phyloP scores from a whole-genome alignment of 2,113 vertebrate genomes.

The Theristicus caerulescens region DNA sequence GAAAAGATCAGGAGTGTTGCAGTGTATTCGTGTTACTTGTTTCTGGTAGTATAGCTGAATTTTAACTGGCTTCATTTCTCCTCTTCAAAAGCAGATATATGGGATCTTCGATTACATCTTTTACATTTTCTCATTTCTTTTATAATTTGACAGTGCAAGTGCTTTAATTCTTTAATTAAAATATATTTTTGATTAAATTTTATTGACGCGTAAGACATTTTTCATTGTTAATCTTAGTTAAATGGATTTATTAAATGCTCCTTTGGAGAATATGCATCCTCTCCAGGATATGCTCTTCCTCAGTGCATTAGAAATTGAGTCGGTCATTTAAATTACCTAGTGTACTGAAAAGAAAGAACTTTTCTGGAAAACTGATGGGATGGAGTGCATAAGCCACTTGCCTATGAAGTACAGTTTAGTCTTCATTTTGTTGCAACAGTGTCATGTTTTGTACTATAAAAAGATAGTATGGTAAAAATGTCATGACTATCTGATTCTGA shows the following conservation, averaged over 20 bases:
- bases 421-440: background rate
- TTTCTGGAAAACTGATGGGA: background rate
- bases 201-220: background rate
- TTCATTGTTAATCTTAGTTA: background rate
- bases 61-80: background rate
- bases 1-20: background rate
- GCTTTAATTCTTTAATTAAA: constrained; percentile 12
- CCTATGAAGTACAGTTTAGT: background rate
- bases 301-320: background rate
- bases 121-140: background rate
- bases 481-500: background rate
- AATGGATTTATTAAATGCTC: background rate
- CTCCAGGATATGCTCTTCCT: background rate
- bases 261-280: background rate
- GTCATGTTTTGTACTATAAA: background rate
- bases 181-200: background rate
- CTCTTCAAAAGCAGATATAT: background rate
- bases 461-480: background rate
- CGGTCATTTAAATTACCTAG: background rate
- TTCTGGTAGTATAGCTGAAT: background rate
- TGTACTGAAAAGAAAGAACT: background rate
- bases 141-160: background rate
- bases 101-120: background rate
- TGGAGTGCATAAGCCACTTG: background rate
- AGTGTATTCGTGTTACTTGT: background rate